A percentile compares a stretch with the other conserved stretches of the same genome.
phyloP scores from a whole-genome alignment of 2,797 vertebrate species.

The Sparus aurata region DNA sequence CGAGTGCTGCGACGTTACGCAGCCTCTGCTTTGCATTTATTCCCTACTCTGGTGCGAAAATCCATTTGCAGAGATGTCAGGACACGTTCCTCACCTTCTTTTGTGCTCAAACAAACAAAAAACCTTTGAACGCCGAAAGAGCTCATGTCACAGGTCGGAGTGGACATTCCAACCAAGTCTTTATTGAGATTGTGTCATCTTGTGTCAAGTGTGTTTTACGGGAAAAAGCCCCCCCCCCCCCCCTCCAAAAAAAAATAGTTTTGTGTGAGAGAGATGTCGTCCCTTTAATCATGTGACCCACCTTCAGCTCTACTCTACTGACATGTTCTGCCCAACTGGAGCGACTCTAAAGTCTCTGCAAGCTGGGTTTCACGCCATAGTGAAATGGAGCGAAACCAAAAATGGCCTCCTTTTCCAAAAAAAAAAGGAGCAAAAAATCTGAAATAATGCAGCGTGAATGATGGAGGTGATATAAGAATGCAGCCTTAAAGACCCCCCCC shows the following conservation, averaged over 20 bases:
- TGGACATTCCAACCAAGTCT: too few species aligned
- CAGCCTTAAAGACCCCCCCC: background rate
- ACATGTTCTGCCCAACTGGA: conserved; percentile 13
- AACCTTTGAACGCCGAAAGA: too few species aligned
- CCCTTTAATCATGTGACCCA: background rate
- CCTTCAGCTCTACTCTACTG: background rate
- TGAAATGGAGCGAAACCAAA: conserved; percentile 25
- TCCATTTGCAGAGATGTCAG: background rate
- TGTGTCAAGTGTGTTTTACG: background rate
- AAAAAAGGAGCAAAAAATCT: background rate
- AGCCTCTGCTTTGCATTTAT: background rate
- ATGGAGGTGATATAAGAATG: background rate
- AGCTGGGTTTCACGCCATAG: conserved; percentile 33
- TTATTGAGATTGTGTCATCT: background rate
- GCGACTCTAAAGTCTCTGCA: conserved; percentile 44
- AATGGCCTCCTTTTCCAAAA: conserved; percentile 18
- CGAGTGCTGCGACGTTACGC: background rate
- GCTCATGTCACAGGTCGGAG: background rate
- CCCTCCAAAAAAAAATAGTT: too few species aligned
- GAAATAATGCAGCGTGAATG: conserved; percentile 12
- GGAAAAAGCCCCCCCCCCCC: too few species aligned
- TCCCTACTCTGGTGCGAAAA: background rate
- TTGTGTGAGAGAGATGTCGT: background rate
- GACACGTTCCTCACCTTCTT: too few species aligned
- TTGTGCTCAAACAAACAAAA: background rate